Percentiles rank a stretch among this genome's conserved stretches.
Evolutionary conservation across 2,888 invertebrate species (phyloP).

Genomic region (Trachelus troglodyta): DNA sequence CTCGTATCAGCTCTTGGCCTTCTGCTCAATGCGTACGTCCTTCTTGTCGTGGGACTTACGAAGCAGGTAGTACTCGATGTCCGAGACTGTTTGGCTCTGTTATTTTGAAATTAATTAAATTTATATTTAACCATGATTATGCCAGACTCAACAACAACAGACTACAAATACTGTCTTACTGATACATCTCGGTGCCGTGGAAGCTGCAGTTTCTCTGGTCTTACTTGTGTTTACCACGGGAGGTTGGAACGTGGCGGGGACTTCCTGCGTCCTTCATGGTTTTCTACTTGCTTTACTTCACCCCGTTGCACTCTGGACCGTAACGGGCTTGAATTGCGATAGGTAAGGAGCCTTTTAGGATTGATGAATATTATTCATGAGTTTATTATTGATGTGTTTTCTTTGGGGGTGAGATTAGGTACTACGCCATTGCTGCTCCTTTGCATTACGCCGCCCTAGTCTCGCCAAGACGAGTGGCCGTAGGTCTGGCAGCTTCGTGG

Average conservation of each 20-base stretch:
- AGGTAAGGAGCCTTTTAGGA: slow-evolving; percentile 45
- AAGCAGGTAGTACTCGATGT: slow-evolving; percentile 29
- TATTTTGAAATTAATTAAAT: neutral
- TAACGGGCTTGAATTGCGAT: slow-evolving; percentile 83
- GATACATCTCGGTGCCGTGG: slow-evolving; percentile 79
- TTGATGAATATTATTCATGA: neutral
- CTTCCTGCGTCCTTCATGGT: slow-evolving; percentile 74
- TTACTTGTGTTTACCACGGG: slow-evolving; percentile 72
- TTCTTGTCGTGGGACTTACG: slow-evolving; percentile 76
- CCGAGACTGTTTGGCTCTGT: neutral
- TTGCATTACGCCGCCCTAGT: slow-evolving; percentile 83
- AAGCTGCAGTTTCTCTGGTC: slow-evolving; percentile 74
- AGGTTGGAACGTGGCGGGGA: slow-evolving; percentile 69
- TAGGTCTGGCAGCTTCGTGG: slow-evolving; percentile 78
- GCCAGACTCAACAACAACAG: slow-evolving; percentile 56
- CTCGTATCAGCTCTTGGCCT: slow-evolving; percentile 78
- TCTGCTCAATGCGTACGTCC: slow-evolving; percentile 79
- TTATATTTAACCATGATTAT: neutral
- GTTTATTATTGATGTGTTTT: slow-evolving; percentile 6
- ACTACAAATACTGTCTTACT: slow-evolving; percentile 79
- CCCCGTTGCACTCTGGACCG: slow-evolving; percentile 82
- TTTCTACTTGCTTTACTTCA: slow-evolving; percentile 78
- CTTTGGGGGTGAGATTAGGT: slow-evolving; percentile 64
- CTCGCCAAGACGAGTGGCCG: slow-evolving; percentile 76
- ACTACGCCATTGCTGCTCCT: slow-evolving; percentile 84